These are phyloP conservation scores for Heptranchias perlo DNA, from an alignment of 2,113 vertebrate species.

Conservation along the genomic window DNA sequence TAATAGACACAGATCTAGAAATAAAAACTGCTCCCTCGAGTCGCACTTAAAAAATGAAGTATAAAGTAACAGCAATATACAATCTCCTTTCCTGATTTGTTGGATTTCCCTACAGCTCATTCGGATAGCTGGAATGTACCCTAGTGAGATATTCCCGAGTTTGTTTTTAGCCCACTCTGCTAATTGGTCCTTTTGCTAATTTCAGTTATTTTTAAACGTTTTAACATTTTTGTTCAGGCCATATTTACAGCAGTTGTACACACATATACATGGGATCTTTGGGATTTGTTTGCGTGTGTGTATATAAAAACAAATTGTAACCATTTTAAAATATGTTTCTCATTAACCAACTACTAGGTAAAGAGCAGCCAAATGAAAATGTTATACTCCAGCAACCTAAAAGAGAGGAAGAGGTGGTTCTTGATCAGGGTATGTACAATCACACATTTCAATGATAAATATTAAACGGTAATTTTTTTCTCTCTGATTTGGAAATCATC, in stretches of 20 bases:
- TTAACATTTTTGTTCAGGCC: background rate
- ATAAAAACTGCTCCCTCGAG: background rate
- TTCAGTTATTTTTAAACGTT: background rate
- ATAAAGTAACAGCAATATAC: background rate
- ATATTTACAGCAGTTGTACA: background rate
- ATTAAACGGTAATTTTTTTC: background rate
- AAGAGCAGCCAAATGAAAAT: conserved; percentile 56
- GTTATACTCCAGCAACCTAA: conserved; percentile 53
- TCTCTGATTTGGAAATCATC: background rate
- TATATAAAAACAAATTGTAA: background rate
- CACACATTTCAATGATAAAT: background rate
- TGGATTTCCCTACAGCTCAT: background rate
- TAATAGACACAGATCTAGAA: background rate
- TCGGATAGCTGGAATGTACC: background rate
- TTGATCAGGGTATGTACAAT: conserved; percentile 71
- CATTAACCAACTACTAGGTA: conserved; percentile 44
- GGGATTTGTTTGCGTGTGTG: background rate
- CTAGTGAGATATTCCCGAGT: background rate
- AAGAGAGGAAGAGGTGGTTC: conserved; percentile 60
- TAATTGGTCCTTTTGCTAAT: background rate
- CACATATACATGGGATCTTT: background rate
- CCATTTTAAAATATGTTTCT: background rate
- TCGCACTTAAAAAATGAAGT: background rate
- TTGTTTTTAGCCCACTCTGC: background rate
- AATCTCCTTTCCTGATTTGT: background rate